A percentile compares a stretch with the other conserved stretches of the same genome.
Conservation (phyloP, 2,113 vertebrate genomes). For the Sakesphorus luctuosus region DNA sequence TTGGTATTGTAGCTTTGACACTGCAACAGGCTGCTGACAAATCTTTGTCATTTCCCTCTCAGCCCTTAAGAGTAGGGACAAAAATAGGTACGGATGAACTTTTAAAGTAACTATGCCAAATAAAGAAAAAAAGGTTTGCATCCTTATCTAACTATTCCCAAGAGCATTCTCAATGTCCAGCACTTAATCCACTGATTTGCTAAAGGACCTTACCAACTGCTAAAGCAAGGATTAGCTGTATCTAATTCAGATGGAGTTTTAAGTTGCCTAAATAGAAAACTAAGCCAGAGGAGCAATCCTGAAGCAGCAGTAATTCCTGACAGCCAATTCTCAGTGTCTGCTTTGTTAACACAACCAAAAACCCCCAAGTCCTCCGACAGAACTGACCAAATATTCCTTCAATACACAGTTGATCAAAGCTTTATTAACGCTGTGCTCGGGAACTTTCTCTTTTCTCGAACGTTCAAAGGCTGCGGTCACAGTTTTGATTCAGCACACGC, state of each 20-base stretch:
- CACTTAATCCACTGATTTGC: slow-evolving; percentile 3
- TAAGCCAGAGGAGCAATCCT: not conserved
- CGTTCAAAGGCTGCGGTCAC: not conserved
- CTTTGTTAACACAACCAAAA: not conserved
- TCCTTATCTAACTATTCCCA: not conserved
- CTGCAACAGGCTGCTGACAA: slow-evolving; percentile 5
- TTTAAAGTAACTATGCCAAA: not conserved
- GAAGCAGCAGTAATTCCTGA: not conserved
- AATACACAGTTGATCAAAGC: accelerated
- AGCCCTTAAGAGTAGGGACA: not conserved
- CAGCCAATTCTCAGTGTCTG: not conserved
- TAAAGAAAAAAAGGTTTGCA: not conserved
- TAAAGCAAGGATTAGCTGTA: slow-evolving; percentile 22
- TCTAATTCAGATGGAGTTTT: slow-evolving; percentile 1
- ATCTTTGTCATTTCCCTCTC: not conserved
- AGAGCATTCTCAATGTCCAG: not conserved
- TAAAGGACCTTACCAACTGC: not conserved
- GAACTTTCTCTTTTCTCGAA: not conserved
- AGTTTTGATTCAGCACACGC: accelerated
- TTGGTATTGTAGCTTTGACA: not conserved
- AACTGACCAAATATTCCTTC: not conserved
- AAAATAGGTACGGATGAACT: not conserved
- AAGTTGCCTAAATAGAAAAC: slow-evolving; percentile 17
- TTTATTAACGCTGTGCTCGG: not conserved
- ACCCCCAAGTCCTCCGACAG: not conserved